A percentile compares a stretch with the other conserved stretches of the same genome.
These are phyloP conservation scores for Dynastes grantii DNA, from an alignment of 2,888 invertebrate genomes.

Conservation along the genomic window DNA sequence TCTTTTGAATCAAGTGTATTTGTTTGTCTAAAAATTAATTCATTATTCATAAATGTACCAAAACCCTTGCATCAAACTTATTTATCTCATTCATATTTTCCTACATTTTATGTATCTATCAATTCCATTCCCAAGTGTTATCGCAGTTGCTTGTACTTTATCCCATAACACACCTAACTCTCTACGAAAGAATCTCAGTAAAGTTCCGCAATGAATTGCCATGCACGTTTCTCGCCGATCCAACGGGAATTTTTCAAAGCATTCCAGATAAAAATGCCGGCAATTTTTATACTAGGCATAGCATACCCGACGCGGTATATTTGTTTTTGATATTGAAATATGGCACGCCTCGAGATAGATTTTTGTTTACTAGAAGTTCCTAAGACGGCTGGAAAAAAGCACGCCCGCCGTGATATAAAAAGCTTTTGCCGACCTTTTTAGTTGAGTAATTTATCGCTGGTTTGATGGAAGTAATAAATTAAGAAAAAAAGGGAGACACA, in stretches of 20 bases:
- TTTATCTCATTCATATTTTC: too few relatives aligned
- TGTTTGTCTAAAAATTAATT: too few relatives aligned
- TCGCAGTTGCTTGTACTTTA: too few relatives aligned
- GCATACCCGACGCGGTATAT: slow-evolving; percentile 22
- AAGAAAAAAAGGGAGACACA: background rate
- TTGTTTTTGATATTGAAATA: slow-evolving; percentile 48
- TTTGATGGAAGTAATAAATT: slow-evolving; percentile 7
- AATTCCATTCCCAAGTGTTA: too few relatives aligned
- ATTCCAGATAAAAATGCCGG: slow-evolving; percentile 21
- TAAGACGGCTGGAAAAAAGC: slow-evolving; percentile 23
- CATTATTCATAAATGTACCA: too few relatives aligned
- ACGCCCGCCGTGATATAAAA: background rate
- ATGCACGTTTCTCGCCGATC: slow-evolving; percentile 15
- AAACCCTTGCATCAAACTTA: too few relatives aligned
- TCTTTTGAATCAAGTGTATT: too few relatives aligned
- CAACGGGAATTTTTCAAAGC: slow-evolving; percentile 27
- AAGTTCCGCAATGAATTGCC: slow-evolving; percentile 31
- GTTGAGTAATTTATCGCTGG: slow-evolving; percentile 2
- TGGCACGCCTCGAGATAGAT: slow-evolving; percentile 34
- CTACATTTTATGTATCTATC: too few relatives aligned
- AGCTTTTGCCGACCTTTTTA: slow-evolving; percentile 33
- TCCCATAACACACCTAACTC: too few relatives aligned
- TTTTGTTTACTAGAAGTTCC: slow-evolving; percentile 38
- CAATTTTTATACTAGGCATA: slow-evolving; percentile 35
- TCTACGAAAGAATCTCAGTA: background rate